Evolutionary conservation across 2,113 vertebrate species (phyloP), one percentile per base, ranked within the genome.

Genomic region (Lampris incognitus): DNA sequence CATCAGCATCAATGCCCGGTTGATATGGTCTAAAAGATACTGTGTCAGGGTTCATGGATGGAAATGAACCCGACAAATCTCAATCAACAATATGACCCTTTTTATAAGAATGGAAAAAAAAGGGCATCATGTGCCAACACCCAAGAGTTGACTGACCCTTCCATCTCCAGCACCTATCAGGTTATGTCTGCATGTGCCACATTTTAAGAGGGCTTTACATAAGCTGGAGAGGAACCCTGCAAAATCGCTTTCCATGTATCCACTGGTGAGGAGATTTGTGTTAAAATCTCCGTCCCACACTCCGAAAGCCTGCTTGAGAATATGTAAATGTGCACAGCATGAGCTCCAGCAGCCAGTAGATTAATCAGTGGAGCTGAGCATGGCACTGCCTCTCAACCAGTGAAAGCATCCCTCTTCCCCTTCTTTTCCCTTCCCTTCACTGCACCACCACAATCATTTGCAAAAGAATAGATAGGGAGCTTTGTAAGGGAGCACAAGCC

Each of bases 251-350:
- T 73, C 60, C 66, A 38, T 72, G 82, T 8, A 82, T 81, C 68
- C 67, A 81, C 80, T 74, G 76, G 54, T 74, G 72, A 84, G 68
- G 74, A 84, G 82, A 88, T 91, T 88, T 87, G 80, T 81, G 72
- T 84, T 74, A 58, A 82, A 90, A 86, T 83, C 84, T 91, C 76
- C 63, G 76, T 84, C 87, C 82, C 78, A 36, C 74, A 77, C 84
- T 89, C 85, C 72, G 75, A 88, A 90, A 87, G 75, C 82, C 88
- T 90, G 84, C 86, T 88, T 81, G 86, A 89, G 83, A 85, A 90
- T 92, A 93, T 93, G 92, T 84, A 93, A 92, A 93, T 93, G 89
- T 80, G 40, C 88, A 73, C 92, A 93, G 92, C 91, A 79, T 85
- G 92, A 68, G 90, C 79, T 90, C 85, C 65, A 74, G 83, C 89